Percentiles rank a stretch among this genome's conserved stretches.
These are phyloP conservation scores for Arizona elegans DNA, from an alignment of 2,113 vertebrate species.

Conservation along the genomic window DNA sequence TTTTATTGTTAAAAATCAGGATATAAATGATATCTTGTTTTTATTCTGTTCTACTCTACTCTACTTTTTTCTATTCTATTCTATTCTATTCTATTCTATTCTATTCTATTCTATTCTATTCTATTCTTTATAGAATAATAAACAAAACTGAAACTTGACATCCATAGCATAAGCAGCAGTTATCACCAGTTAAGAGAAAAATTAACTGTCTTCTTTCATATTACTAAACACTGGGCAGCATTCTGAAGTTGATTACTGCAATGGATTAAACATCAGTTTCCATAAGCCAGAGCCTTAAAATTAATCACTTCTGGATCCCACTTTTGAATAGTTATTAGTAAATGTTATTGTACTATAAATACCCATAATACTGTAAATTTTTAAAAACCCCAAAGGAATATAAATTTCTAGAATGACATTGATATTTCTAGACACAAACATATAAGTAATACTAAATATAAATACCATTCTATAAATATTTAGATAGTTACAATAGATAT, in stretches of 20 bases:
- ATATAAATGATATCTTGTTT: neutral
- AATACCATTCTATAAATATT: too few relatives aligned
- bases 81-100: too few relatives aligned
- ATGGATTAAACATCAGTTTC: neutral
- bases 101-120: too few relatives aligned
- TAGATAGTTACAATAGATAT: too few relatives aligned
- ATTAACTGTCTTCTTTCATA: neutral
- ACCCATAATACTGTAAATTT: neutral
- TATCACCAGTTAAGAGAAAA: neutral
- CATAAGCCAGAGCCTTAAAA: too few relatives aligned
- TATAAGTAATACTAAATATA: too few relatives aligned
- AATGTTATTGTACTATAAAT: neutral
- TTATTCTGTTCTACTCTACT: too few relatives aligned
- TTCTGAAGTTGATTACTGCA: neutral
- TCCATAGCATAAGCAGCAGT: neutral
- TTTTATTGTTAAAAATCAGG: neutral
- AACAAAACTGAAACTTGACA: neutral
- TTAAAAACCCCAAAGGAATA: neutral
- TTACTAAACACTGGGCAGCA: neutral
- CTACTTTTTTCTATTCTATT: too few relatives aligned
- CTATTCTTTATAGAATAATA: neutral
- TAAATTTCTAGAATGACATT: neutral
- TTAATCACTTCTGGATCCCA: neutral
- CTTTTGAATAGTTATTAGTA: neutral
- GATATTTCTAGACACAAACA: neutral